Conservation (phyloP, 2,113 vertebrate species). For the Trinectes maculatus region DNA sequence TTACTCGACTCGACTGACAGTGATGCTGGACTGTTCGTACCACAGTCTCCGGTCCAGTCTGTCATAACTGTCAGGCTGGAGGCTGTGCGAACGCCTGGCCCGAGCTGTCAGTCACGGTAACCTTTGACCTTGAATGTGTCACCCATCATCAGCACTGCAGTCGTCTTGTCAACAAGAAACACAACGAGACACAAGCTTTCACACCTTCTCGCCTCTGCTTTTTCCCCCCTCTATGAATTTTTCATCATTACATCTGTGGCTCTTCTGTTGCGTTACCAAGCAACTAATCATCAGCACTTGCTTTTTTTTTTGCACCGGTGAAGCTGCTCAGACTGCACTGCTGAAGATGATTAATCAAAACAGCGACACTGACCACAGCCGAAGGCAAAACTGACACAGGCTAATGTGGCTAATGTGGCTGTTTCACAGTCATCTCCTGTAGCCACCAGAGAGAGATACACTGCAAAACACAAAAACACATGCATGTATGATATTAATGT, state of each 20-base stretch:
- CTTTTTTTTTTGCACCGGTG: too few relatives aligned
- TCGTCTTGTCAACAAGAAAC: constrained; percentile 32
- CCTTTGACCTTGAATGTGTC: constrained; percentile 48
- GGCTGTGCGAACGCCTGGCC: constrained; percentile 15
- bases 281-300: too few relatives aligned
- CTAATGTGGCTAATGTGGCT: too few relatives aligned
- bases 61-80: constrained; percentile 41
- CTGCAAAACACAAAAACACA: neutral
- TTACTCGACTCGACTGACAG: too few relatives aligned
- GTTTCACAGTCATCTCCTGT: too few relatives aligned
- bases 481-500: neutral
- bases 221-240: constrained; percentile 14
- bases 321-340: too few relatives aligned
- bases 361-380: too few relatives aligned
- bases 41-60: constrained; percentile 10
- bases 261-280: neutral
- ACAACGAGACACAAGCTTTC: constrained; percentile 29
- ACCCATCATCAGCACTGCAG: constrained; percentile 41
- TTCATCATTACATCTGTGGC: neutral
- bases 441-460: neutral
- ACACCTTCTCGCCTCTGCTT: constrained; percentile 29
- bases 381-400: too few relatives aligned
- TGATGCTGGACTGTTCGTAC: too few relatives aligned
- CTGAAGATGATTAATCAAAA: too few relatives aligned
- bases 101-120: constrained; percentile 35